Evolutionary conservation across 2,113 vertebrate genomes (phyloP).

Genomic region (Oxyruncus cristatus): DNA sequence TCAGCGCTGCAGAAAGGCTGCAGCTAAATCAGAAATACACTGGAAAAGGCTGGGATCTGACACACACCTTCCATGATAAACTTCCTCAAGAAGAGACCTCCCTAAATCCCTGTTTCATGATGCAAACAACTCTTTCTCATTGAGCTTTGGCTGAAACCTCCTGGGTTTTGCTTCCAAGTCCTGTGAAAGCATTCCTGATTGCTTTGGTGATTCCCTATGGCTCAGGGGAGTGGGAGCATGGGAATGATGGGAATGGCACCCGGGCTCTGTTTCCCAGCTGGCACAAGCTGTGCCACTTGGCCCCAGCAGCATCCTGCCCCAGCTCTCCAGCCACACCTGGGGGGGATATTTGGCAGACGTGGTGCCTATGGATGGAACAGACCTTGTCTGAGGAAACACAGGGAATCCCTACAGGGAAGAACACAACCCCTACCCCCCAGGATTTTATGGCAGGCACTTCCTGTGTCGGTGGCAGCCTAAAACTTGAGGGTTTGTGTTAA

Average conservation of each 20-base stretch:
- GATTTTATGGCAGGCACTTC: not conserved
- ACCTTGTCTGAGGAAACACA: not conserved
- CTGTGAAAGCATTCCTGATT: not conserved
- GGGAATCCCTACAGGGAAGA: not conserved
- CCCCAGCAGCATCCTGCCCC: not conserved
- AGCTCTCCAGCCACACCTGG: not conserved
- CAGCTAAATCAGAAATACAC: not conserved
- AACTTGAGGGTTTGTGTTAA: not conserved
- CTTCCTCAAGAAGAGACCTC: not conserved
- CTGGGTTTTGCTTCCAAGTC: not conserved
- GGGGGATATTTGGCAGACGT: not conserved
- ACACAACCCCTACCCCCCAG: not conserved
- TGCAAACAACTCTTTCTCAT: not conserved
- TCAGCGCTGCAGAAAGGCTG: not conserved
- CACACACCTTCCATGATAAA: not conserved
- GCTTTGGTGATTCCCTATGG: not conserved
- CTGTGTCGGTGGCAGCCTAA: fast-evolving
- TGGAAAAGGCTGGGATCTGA: not conserved
- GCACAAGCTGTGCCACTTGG: not conserved
- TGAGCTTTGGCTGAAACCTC: not conserved
- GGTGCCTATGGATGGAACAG: not conserved
- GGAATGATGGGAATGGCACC: not conserved
- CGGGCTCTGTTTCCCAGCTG: not conserved
- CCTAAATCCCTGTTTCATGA: not conserved
- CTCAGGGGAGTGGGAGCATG: not conserved